phyloP scores from a whole-genome alignment of 2,113 vertebrate genomes.

The Puntigrus tetrazona region DNA sequence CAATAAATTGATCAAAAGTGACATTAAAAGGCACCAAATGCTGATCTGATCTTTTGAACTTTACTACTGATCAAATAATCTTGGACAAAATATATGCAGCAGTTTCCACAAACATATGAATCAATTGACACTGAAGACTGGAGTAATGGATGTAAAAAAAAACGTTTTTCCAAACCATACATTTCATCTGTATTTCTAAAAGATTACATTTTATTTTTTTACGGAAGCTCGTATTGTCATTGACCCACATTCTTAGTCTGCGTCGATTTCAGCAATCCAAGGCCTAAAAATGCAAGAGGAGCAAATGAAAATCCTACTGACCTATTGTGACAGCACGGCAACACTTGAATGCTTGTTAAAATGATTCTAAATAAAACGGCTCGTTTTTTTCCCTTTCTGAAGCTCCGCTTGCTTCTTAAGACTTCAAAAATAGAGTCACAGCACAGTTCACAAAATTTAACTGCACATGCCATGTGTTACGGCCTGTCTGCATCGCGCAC shows the following conservation, averaged over 20 bases:
- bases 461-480: background rate
- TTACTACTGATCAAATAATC: background rate
- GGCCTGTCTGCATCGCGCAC: background rate
- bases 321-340: background rate
- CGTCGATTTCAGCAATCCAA: background rate
- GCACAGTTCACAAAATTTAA: background rate
- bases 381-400: background rate
- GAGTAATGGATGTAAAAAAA: background rate
- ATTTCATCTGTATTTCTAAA: background rate
- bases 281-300: no score
- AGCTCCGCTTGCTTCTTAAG: background rate
- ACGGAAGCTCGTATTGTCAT: background rate
- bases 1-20: background rate
- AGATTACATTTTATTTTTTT: background rate
- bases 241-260: background rate
- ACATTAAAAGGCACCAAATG: background rate
- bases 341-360: constrained; percentile 7
- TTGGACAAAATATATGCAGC: background rate
- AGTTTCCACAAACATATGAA: background rate
- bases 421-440: constrained; percentile 3
- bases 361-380: background rate
- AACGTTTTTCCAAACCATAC: background rate
- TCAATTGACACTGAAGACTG: background rate
- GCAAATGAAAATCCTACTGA: background rate
- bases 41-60: background rate